phyloP scores from a whole-genome alignment of 2,888 invertebrate species.

The Hypsopygia costalis region DNA sequence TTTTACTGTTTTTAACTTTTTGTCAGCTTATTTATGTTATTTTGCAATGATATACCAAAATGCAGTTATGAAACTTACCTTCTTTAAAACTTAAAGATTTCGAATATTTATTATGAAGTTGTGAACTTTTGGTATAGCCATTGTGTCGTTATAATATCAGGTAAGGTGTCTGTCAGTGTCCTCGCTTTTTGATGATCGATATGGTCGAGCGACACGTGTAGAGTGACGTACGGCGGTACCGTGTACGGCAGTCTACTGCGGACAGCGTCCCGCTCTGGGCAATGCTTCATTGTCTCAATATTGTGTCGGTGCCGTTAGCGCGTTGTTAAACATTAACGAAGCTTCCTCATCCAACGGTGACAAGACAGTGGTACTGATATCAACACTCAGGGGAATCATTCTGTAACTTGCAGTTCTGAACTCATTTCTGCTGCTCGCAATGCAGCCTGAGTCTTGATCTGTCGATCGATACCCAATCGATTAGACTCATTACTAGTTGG shows the following conservation, averaged over 20 bases:
- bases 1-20: slow-evolving; percentile 41
- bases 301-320: slow-evolving; percentile 64
- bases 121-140: slow-evolving; percentile 49
- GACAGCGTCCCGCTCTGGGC: slow-evolving; percentile 41
- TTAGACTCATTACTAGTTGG: slow-evolving; percentile 18
- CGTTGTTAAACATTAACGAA: slow-evolving; percentile 49
- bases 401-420: not conserved
- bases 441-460: slow-evolving; percentile 15
- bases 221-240: slow-evolving; percentile 34
- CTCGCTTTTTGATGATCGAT: slow-evolving; percentile 59
- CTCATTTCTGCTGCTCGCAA: slow-evolving; percentile 10
- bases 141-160: slow-evolving; percentile 35
- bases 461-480: slow-evolving; percentile 16
- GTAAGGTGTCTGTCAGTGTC: slow-evolving; percentile 70
- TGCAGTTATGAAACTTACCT: not conserved
- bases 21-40: slow-evolving; percentile 68
- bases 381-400: not conserved
- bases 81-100: not conserved
- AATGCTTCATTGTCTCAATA: slow-evolving; percentile 62
- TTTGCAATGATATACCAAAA: slow-evolving; percentile 54
- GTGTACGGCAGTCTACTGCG: slow-evolving; percentile 36
- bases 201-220: slow-evolving; percentile 35
- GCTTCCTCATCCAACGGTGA: slow-evolving; percentile 53
- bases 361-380: slow-evolving; percentile 28
- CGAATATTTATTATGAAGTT: not conserved